Evolutionary conservation across 2,797 vertebrate genomes (phyloP).

Genomic region (Heterohyrax brucei): DNA sequence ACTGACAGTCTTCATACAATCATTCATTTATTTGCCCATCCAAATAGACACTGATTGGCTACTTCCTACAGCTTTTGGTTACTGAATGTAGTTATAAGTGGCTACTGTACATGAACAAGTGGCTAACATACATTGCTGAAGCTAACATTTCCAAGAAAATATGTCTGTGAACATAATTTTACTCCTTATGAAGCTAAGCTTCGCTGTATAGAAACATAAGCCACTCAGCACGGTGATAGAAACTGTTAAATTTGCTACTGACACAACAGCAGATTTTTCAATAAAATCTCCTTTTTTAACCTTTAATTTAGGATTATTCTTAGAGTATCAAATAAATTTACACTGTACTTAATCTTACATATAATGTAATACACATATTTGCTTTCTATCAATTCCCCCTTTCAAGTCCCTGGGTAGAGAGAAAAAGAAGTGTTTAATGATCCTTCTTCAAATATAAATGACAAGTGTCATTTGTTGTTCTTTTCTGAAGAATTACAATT

Average conservation of each 20-base stretch:
- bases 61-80: constrained; percentile 12
- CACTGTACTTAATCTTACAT: neutral
- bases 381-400: neutral
- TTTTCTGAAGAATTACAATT: constrained; percentile 80
- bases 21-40: constrained; percentile 22
- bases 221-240: neutral
- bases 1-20: neutral
- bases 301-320: constrained; percentile 5
- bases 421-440: constrained; percentile 3
- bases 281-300: neutral
- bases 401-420: neutral
- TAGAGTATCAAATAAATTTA: constrained; percentile 9
- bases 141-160: constrained; percentile 17
- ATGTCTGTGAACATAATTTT: neutral
- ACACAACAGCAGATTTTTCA: neutral
- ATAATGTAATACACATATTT: constrained; percentile 1
- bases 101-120: neutral
- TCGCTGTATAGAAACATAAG: neutral
- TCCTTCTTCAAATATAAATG: constrained; percentile 64
- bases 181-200: neutral
- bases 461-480: constrained; percentile 66
- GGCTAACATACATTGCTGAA: constrained; percentile 14
- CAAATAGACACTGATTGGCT: neutral
- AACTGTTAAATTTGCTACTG: neutral
- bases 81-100: neutral